Base-by-base conservation (phyloP, 2,113 vertebrate genomes). In the Gymnocephalus cernua region DNA sequence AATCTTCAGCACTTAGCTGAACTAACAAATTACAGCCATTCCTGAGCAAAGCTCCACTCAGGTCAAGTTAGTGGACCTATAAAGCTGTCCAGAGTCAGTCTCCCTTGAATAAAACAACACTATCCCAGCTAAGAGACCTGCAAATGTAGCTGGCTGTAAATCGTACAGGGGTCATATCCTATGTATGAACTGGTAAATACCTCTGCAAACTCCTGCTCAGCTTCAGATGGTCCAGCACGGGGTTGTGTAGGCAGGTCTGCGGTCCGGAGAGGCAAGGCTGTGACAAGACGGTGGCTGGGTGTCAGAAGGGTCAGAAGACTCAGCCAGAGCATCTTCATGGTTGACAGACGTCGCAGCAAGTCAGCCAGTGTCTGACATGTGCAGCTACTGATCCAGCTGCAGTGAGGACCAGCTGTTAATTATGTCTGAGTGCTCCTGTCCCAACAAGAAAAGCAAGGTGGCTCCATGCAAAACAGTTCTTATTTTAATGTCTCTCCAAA, bases 201-300 rank as follows among this genome's bases (percentile, higher is more conserved):
- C 91, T 92, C 58, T 73, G 92, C 93, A 88, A 94, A 86, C 54
- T 84, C 70, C 88, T 54, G 79, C 23, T 93, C 80, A 8, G 80
- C 89, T 70, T 87, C 89, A 51, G 83, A 38, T 3, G 68, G 57
- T 59, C 47, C 88, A 44, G 45, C 44, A 3, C 2, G 1, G 9
- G 23, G 29, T 4, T 13, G 56, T 45, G 41, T 7, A 0, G 82
- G 71, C 19, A 12, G 48, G 4, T 48, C 48, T 27, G 32, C 3
- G 25, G 25, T 18, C 1, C 0, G 57, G 25, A 94, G 75, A 47
- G 86, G 89, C 13, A 78, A 62, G 44, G 82, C 48, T 4, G 1
- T 48, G 18, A 70, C 63, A 16, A 8, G 61, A 50, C 13, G 86
- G 15, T 67, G 53, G 8, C 53, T 44, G 0, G 18, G 50, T 68